phyloP scores from a whole-genome alignment of 2,113 vertebrate genomes.

The Pantherophis guttatus region DNA sequence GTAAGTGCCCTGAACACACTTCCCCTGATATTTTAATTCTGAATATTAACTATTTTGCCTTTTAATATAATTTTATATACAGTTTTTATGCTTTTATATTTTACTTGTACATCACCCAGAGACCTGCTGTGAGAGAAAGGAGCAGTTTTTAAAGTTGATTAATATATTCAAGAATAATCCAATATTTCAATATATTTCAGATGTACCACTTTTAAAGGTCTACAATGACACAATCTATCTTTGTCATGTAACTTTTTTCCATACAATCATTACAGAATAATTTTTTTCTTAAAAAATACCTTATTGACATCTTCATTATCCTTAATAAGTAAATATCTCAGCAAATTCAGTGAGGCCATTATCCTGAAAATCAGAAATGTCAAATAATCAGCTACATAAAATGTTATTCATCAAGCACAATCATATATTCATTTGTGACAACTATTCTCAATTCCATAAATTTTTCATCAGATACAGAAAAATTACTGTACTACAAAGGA shows the following conservation, averaged over 20 bases:
- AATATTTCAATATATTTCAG: not conserved
- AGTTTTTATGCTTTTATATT: not conserved
- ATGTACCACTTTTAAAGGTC: not conserved
- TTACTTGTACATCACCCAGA: not conserved
- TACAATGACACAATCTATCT: not conserved
- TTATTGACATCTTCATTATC: constrained; percentile 81
- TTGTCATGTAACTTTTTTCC: not conserved
- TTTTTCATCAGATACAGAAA: not conserved
- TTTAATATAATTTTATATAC: not conserved
- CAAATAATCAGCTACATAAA: constrained; percentile 18
- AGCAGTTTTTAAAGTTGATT: not conserved
- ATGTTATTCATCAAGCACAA: not conserved
- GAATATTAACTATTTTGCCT: not conserved
- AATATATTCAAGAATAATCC: not conserved
- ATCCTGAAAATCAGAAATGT: constrained; percentile 76
- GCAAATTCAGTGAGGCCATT: constrained; percentile 90
- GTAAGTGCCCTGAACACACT: not conserved
- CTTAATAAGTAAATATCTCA: constrained; percentile 86
- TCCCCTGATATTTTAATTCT: not conserved
- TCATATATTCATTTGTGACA: not conserved
- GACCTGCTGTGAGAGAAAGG: not conserved
- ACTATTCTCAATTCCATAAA: not conserved
- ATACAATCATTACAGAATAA: not conserved
- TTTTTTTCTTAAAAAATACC: constrained; percentile 71
- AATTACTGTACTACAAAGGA: not conserved